Evolutionary conservation across 2,888 invertebrate genomes (phyloP), one percentile per base, ranked within the genome.

Genomic region (Drosophila borealis): DNA sequence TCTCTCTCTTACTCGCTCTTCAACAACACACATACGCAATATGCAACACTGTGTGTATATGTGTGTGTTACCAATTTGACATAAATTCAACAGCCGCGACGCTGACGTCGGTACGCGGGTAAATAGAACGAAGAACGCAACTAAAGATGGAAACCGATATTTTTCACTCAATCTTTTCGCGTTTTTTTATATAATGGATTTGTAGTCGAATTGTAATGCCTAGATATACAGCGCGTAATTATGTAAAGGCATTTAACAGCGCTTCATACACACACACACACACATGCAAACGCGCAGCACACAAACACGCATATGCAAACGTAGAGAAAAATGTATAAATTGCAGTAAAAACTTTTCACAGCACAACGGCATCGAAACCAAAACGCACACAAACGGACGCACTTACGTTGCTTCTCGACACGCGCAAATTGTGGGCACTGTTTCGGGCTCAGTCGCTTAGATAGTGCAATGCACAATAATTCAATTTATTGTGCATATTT

Each of bases 61-160:
- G 83, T 81, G 84, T 87, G 68, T 80, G 89, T 85, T 85, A 85
- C 85, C 85, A 89, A 87, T 88, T 90, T 91, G 90, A 91, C 90
- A 91, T 89, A 90, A 91, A 91, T 90, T 86, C 91, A 91, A 91
- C 90, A 91, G 91, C 91, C 92, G 91, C 91, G 84, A 81, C 83
- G 85, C 86, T 89, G 76, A 82, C 85, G 81, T 83, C 85, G 70
- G 75, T 73, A 54, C 71, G 70, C 83, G 84, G 81, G 87, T 81
- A 89, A 89, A 89, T 86, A 88, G 89, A 88, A 83, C 83, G 86
- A 80, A 72, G 62, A 67, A 75, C 79, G 55, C 74, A 65, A 71
- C 70, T 75, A 74, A 85, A 77, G 71, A 88, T 86, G 83, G 69
- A 84, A 78, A 62, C 64, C 74, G 79, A 88, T 70, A 79, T 78